Base-by-base conservation (phyloP, 2,888 invertebrate species). In the Brenthis daphne region DNA sequence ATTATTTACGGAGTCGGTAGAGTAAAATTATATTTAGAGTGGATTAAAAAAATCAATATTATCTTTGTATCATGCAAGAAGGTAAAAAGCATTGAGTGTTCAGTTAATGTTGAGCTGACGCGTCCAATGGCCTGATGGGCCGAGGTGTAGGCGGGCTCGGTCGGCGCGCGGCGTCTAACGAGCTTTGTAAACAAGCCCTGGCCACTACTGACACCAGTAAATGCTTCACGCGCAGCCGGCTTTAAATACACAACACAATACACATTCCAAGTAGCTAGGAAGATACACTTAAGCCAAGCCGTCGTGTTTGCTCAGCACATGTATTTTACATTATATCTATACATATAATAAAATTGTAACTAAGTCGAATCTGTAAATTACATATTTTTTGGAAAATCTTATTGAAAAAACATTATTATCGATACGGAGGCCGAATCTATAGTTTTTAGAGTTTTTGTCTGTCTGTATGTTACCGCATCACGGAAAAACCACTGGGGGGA, bases 141-240 rank as follows among this genome's bases (percentile, higher is more conserved):
- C 69, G 68, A 75, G 72, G 75, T 74, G 90, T 89, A 83, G 89
- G 89, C 87, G 82, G 78, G 76, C 72, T 76, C 78, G 82, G 79
- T 79, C 77, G 78, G 77, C 79, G 80, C 79, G 79, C 77, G 80
- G 80, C 82, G 79, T 82, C 88, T 91, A 90, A 91, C 90, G 82
- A 88, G 88, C 87, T 89, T 85, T 87, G 89, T 88, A 88, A 90
- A 90, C 90, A 90, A 70, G 76, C 73, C 67, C 71, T 76, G 80
- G 79, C 88, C 85, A 87, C 86, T 84, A 81, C 82, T 78, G 81
- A 80, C 79, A 77, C 76, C 76, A 77, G 79, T 80, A 80, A 82
- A 77, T 80, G 77, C 77, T 74, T 77, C 80, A 82, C 81, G 79
- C 81, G 80, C 74, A 80, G 82, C 80, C 82, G 80, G 76, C 80